phyloP scores from a whole-genome alignment of 2,797 vertebrate species.

The Argyrosomus regius region DNA sequence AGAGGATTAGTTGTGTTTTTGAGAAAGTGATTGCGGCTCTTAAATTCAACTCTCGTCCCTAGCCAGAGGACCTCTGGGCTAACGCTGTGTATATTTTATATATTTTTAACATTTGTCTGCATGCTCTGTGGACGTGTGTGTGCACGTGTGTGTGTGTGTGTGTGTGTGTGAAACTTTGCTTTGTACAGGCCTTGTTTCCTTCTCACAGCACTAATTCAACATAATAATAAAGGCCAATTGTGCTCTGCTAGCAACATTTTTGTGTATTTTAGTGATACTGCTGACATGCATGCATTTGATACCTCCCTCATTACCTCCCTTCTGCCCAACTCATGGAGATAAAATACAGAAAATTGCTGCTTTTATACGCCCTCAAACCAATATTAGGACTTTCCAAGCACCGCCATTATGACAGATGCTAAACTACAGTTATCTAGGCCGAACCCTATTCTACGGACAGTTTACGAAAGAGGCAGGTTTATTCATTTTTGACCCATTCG shows the following conservation, averaged over 20 bases:
- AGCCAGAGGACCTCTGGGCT: conserved; percentile 66
- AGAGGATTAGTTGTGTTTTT: conserved; percentile 81
- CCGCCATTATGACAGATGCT: too few species aligned
- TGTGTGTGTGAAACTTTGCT: conserved; percentile 28
- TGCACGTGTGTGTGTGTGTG: conserved; percentile 17
- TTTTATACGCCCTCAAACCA: too few species aligned
- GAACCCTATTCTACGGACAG: too few species aligned
- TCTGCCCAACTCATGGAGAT: conserved; percentile 20
- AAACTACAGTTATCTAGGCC: too few species aligned
- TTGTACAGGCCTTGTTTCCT: conserved; percentile 43
- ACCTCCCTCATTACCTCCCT: background rate
- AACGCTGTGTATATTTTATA: conserved; percentile 41
- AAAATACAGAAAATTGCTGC: conserved; percentile 13
- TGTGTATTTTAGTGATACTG: conserved; percentile 1
- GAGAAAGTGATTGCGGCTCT: conserved; percentile 79
- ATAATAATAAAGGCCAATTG: conserved; percentile 12
- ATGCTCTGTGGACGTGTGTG: conserved; percentile 38
- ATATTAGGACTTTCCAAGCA: too few species aligned
- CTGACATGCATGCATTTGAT: conserved; percentile 12
- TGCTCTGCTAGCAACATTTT: conserved; percentile 49
- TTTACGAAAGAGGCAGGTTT: too few species aligned
- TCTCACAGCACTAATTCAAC: conserved; percentile 2
- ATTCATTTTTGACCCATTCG: too few species aligned
- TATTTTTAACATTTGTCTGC: conserved; percentile 44
- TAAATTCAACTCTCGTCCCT: conserved; percentile 76